Evolutionary conservation across 2,113 vertebrate species (phyloP), one percentile per base, ranked within the genome.

Genomic region (Neolamprologus modestus): DNA sequence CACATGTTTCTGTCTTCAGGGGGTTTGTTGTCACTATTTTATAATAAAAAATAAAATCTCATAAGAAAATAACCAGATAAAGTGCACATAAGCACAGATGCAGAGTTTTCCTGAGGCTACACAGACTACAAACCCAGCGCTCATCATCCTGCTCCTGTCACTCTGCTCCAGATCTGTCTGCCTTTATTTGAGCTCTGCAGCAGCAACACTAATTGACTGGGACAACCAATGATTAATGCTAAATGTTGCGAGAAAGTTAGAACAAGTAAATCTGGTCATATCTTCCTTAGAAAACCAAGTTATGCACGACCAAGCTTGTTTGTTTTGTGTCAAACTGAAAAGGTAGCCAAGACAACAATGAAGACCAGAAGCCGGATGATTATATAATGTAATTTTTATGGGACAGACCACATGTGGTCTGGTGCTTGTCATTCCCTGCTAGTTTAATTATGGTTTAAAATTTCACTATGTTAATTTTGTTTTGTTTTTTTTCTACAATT

Each of bases 141-240:
- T 87, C 92, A 50, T 90, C 87, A 84, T 83, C 37, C 68, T 5
- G 73, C 84, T 92, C 10, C 82, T 79, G 83, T 89, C 88, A 54
- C 81, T 90, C 90, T 85, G 89, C 88, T 94, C 94, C 87, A 94
- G 85, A 88, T 92, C 90, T 84, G 91, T 93, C 93, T 78, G 85
- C 85, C 91, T 91, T 81, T 81, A 63, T 90, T 54, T 78, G 33
- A 80, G 82, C 76, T 91, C 87, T 63, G 82, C 82, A 9, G 81
- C 78, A 63, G 83, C 81, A 81, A 78, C 66, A 33, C 87, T 93
- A 93, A 95, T 92, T 89, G 82, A 84, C 68, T 66, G 68, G 45
- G 92, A 95, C 91, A 94, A 76, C 42, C 61, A 19, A 40, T 84
- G 87, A 88, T 90, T 85, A 80, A 87, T 84, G 85, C 40, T 90